Evolutionary conservation across 2,888 invertebrate species (phyloP).

Genomic region (Seira ritae): DNA sequence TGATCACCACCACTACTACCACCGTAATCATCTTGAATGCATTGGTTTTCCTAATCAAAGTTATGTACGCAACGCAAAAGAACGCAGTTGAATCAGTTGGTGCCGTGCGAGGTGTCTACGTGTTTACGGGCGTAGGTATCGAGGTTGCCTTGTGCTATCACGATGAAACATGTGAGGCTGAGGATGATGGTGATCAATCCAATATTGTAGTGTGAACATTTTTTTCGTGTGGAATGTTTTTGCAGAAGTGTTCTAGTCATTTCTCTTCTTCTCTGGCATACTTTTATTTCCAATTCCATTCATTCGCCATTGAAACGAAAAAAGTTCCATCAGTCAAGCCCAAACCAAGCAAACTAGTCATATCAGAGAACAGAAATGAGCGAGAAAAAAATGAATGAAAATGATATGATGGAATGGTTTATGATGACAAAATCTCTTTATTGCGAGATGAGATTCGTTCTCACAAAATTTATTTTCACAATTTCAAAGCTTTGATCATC

Average conservation of each 20-base stretch:
- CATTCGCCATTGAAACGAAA: not conserved
- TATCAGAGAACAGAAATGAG: too few relatives aligned
- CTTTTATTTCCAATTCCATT: not conserved
- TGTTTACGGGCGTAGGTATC: not conserved
- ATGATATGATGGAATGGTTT: too few relatives aligned
- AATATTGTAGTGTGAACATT: conserved; percentile 25
- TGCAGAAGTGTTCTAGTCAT: not conserved
- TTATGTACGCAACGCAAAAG: conserved; percentile 30
- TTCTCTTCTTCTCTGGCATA: conserved; percentile 5
- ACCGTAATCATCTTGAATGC: conserved; percentile 1
- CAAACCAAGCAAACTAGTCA: too few relatives aligned
- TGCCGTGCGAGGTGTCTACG: not conserved
- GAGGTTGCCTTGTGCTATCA: conserved; percentile 10
- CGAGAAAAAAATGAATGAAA: too few relatives aligned
- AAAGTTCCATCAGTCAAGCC: not conserved
- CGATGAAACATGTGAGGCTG: conserved; percentile 6
- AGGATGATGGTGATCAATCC: conserved; percentile 12
- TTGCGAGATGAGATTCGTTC: too few relatives aligned
- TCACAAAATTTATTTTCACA: too few relatives aligned
- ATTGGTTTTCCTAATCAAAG: conserved; percentile 39
- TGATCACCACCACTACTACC: conserved; percentile 2
- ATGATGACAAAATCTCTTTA: too few relatives aligned
- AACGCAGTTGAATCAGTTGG: not conserved
- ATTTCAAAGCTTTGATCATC: too few relatives aligned
- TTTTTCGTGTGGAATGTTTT: conserved; percentile 7